Percentiles rank a stretch among this genome's conserved stretches.
Conservation (phyloP, 2,888 invertebrate genomes). For the Pandemis cinnamomeana region DNA sequence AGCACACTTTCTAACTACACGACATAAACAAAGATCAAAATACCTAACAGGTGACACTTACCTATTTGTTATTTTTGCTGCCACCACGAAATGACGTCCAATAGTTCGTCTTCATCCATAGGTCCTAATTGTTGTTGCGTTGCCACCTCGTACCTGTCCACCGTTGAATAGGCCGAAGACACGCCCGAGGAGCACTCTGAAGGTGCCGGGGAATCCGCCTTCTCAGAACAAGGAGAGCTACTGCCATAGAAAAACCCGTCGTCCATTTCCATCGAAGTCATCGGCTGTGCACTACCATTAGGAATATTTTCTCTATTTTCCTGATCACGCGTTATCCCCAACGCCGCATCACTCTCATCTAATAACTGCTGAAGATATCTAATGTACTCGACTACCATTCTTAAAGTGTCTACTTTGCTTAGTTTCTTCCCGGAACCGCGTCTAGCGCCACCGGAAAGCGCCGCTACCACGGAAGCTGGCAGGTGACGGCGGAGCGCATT, state of each 20-base stretch:
- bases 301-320: constrained; percentile 80
- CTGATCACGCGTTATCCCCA: constrained; percentile 76
- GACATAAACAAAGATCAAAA: background rate
- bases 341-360: constrained; percentile 88
- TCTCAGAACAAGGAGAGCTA: constrained; percentile 87
- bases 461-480: constrained; percentile 91
- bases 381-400: constrained; percentile 96
- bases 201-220: constrained; percentile 89
- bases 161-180: constrained; percentile 77
- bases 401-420: constrained; percentile 94
- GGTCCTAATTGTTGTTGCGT: constrained; percentile 86
- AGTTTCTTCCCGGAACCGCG: constrained; percentile 93
- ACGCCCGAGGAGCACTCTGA: constrained; percentile 87
- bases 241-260: constrained; percentile 80
- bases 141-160: constrained; percentile 74
- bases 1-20: background rate
- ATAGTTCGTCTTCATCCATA: constrained; percentile 94
- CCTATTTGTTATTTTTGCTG: constrained; percentile 86
- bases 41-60: constrained; percentile 54
- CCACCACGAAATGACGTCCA: constrained; percentile 94
- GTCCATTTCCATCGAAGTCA: constrained; percentile 79
- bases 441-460: constrained; percentile 86
- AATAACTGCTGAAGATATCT: constrained; percentile 92
- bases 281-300: constrained; percentile 67
- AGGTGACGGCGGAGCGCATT: constrained; percentile 94